Evolutionary conservation across 2,888 invertebrate species (phyloP).

Genomic region (Campaea margaritaria): DNA sequence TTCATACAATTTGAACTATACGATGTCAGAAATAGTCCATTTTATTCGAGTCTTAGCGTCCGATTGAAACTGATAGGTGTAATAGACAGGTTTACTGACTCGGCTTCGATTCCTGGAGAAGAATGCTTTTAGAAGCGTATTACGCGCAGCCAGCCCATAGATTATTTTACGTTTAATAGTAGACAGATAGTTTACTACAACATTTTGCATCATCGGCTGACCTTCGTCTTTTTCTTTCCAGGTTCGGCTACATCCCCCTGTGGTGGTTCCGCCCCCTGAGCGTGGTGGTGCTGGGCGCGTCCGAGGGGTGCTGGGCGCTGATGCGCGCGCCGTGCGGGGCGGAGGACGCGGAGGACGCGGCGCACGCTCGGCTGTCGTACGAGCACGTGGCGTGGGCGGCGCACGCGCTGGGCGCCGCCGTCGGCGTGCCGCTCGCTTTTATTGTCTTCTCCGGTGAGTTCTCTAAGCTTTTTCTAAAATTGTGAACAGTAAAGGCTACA

Average conservation of each 20-base stretch:
- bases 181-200: too few species aligned
- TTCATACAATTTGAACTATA: too few species aligned
- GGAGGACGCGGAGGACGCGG: conserved; percentile 31
- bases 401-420: conserved; percentile 88
- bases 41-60: too few species aligned
- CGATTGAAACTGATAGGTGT: too few species aligned
- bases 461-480: too few species aligned
- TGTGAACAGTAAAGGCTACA: too few species aligned
- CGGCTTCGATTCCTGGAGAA: too few species aligned
- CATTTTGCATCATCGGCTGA: too few species aligned
- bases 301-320: conserved; percentile 84
- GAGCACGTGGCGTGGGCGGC: conserved; percentile 88
- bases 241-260: conserved; percentile 74
- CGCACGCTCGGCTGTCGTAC: conserved; percentile 40
- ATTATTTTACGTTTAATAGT: too few species aligned
- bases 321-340: conserved; percentile 39
- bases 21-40: too few species aligned
- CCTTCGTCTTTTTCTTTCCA: conserved; percentile 32
- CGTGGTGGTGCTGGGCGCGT: conserved; percentile 86
- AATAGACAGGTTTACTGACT: too few species aligned
- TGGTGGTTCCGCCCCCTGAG: conserved; percentile 85
- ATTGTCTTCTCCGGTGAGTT: conserved; percentile 79
- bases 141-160: too few species aligned
- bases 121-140: not conserved
- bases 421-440: conserved; percentile 87